Evolutionary conservation across 2,888 invertebrate species (phyloP).

Genomic region (Suillia variegata): DNA sequence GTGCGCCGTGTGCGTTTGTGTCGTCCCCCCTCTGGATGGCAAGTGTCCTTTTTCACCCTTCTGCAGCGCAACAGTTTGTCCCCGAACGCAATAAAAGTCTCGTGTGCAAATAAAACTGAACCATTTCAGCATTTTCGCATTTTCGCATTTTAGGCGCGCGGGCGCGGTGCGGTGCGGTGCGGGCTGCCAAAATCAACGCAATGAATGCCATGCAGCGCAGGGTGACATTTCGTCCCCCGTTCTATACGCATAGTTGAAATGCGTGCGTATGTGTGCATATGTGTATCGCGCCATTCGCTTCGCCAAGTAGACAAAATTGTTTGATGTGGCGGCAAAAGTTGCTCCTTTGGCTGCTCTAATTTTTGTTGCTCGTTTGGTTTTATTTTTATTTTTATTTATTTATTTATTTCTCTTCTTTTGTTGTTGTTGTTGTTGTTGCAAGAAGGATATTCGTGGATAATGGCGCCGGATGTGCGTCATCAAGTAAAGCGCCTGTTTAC

Average conservation of each 20-base stretch:
- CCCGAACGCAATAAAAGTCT: conserved; percentile 9
- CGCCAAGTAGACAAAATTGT: not conserved
- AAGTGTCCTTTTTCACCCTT: not conserved
- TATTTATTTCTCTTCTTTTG: too few relatives aligned
- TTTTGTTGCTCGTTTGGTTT: not conserved
- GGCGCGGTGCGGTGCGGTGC: not conserved
- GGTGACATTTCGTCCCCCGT: not conserved
- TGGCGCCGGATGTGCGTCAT: not conserved
- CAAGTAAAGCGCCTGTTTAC: not conserved
- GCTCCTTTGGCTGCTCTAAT: not conserved
- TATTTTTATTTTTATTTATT: not conserved
- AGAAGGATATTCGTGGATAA: not conserved
- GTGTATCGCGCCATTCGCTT: not conserved
- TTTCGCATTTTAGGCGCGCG: not conserved
- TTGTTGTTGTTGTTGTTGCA: not conserved
- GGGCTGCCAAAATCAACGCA: not conserved
- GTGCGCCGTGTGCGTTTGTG: not conserved
- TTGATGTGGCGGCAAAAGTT: not conserved
- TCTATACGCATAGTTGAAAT: too few relatives aligned
- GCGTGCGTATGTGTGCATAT: too few relatives aligned
- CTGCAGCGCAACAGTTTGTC: conserved; percentile 13
- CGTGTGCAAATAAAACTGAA: not conserved
- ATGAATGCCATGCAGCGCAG: not conserved
- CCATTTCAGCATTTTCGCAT: too few relatives aligned
- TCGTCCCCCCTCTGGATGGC: not conserved